Conservation (phyloP, 2,888 invertebrate species). For the Escarpia spicata region DNA sequence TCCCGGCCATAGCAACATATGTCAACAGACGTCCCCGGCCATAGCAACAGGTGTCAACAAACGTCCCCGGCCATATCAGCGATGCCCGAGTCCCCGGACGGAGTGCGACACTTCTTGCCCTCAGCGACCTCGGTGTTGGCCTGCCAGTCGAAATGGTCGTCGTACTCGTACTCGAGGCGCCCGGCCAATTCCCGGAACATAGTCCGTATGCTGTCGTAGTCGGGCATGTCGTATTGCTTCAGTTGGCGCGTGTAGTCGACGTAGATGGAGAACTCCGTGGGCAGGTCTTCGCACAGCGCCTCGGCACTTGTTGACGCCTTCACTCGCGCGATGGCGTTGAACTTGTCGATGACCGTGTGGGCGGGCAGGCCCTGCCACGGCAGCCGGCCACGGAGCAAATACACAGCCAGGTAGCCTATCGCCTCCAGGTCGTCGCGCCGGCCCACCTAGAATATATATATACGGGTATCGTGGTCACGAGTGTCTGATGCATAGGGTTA, state of each 20-base stretch:
- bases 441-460: neutral
- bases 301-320: constrained; percentile 34
- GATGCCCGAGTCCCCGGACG: constrained; percentile 20
- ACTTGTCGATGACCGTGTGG: constrained; percentile 27
- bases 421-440: constrained; percentile 41
- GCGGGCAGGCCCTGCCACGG: constrained; percentile 43
- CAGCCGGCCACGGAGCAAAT: constrained; percentile 38
- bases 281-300: constrained; percentile 38
- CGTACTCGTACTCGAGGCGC: constrained; percentile 27
- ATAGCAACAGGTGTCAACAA: neutral
- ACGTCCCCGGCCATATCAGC: neutral
- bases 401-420: constrained; percentile 37
- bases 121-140: neutral
- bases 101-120: neutral
- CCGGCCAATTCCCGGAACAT: constrained; percentile 34
- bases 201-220: constrained; percentile 34
- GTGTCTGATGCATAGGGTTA: neutral
- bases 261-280: constrained; percentile 38
- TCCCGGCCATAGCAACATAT: neutral
- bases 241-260: constrained; percentile 37
- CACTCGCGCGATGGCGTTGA: constrained; percentile 33
- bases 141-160: constrained; percentile 36
- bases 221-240: constrained; percentile 32
- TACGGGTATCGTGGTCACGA: neutral
- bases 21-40: neutral